Conservation (phyloP, 2,797 vertebrate species). For the Bradypodion pumilum region DNA sequence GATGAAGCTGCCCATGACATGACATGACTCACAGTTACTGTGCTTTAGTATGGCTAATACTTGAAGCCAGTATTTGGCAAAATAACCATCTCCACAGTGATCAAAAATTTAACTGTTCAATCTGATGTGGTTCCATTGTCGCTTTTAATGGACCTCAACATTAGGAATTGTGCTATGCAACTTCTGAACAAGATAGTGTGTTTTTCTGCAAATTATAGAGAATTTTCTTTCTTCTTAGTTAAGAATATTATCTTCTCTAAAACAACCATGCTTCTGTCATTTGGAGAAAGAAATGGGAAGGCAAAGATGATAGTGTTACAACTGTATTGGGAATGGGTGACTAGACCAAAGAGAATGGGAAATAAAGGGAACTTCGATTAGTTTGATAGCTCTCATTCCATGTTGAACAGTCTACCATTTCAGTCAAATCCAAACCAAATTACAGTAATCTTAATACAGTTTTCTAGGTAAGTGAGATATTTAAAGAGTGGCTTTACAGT, state of each 20-base stretch:
- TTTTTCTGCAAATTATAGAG: not conserved
- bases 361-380: not conserved
- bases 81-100: not conserved
- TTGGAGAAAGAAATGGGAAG: not conserved
- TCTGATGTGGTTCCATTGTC: not conserved
- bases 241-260: not conserved
- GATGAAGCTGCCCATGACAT: not conserved
- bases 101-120: not conserved
- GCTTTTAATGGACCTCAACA: not conserved
- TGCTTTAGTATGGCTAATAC: not conserved
- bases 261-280: not conserved
- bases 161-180: too few species aligned
- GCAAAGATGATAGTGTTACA: too few species aligned
- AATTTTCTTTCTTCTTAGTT: not conserved
- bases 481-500: too few species aligned
- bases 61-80: not conserved
- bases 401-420: not conserved
- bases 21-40: not conserved
- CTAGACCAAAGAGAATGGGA: not conserved
- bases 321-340: not conserved
- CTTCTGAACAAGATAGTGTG: not conserved
- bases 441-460: too few species aligned
- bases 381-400: not conserved
- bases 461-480: too few species aligned
- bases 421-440: too few species aligned